Evolutionary conservation across 2,113 vertebrate species (phyloP), one percentile per base, ranked within the genome.

Genomic region (Sinosuthora webbiana): DNA sequence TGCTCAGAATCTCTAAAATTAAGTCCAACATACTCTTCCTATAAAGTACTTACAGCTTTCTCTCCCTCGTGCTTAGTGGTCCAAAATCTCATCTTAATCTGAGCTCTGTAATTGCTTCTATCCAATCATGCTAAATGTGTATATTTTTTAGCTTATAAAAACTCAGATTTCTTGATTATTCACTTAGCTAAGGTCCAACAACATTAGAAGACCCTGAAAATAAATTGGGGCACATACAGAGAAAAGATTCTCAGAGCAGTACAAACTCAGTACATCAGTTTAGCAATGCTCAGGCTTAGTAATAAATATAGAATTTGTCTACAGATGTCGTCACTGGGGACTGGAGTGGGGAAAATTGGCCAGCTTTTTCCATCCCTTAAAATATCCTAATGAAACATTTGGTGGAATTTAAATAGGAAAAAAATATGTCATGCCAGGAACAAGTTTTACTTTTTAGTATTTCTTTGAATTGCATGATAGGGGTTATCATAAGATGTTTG

Each of bases 401-500:
- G 88, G 97, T 97, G 95, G 93, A 97, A 97, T 97, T 98, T 97
- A 97, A 97, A 96, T 95, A 96, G 90, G 94, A 96, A 96, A 74
- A 74, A 95, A 47, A 89, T 77, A 74, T 76, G 81, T 70, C 86
- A 74, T 95, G 97, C 97, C 93, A 97, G 94, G 93, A 97, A 90
- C 74, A 96, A 94, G 91, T 64, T 95, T 97, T 79, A 91, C 69
- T 97, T 97, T 82, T 96, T 71, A 95, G 65, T 96, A 96, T 95
- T 95, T 94, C 69, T 97, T 89, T 71, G 90, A 96, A 85, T 97
- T 96, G 47, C 86, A 92, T 62, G 89, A 84, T 95, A 89, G 76
- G 92, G 56, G 59, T 84, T 89, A 90, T 90, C 84, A 67, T 91
- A 95, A 97, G 94, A 91, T 84, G 35, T 75, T 94, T 95, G 64